These are phyloP conservation scores for Pachyseris speciosa DNA, from an alignment of 64 coral and sea anemone species.

Conservation along the genomic window DNA sequence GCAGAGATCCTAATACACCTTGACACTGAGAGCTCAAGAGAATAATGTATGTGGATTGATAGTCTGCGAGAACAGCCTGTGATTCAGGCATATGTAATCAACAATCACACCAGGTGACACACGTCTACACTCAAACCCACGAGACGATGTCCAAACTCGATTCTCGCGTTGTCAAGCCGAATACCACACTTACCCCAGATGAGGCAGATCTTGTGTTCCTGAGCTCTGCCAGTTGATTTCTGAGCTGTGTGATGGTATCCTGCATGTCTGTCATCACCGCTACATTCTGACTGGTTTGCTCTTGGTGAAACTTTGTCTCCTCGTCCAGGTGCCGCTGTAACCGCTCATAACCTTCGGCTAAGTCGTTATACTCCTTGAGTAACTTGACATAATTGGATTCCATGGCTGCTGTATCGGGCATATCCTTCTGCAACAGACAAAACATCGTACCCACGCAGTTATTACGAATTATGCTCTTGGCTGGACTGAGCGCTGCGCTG, in stretches of 20 bases:
- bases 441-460: too few species aligned
- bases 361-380: slow-evolving; percentile 87
- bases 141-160: too few species aligned
- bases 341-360: slow-evolving; percentile 83
- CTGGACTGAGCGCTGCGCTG: too few species aligned
- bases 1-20: too few species aligned
- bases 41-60: too few species aligned
- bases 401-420: not conserved
- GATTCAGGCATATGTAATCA: too few species aligned
- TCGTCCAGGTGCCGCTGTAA: slow-evolving; percentile 75
- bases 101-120: too few species aligned
- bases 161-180: too few species aligned
- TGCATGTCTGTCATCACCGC: slow-evolving; percentile 94
- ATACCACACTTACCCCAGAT: slow-evolving; percentile 62
- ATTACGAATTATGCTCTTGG: too few species aligned
- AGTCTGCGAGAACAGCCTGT: too few species aligned
- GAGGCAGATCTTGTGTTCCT: slow-evolving; percentile 47
- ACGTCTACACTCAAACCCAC: too few species aligned
- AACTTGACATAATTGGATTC: slow-evolving; percentile 82
- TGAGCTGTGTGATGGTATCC: slow-evolving; percentile 81
- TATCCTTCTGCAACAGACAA: not conserved
- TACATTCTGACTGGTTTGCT: slow-evolving; percentile 93
- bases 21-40: too few species aligned
- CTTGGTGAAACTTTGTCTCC: slow-evolving; percentile 89
- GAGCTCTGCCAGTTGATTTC: slow-evolving; percentile 58